Base-by-base conservation (phyloP, 2,888 invertebrate genomes). In the Priocnemis perturbator region DNA sequence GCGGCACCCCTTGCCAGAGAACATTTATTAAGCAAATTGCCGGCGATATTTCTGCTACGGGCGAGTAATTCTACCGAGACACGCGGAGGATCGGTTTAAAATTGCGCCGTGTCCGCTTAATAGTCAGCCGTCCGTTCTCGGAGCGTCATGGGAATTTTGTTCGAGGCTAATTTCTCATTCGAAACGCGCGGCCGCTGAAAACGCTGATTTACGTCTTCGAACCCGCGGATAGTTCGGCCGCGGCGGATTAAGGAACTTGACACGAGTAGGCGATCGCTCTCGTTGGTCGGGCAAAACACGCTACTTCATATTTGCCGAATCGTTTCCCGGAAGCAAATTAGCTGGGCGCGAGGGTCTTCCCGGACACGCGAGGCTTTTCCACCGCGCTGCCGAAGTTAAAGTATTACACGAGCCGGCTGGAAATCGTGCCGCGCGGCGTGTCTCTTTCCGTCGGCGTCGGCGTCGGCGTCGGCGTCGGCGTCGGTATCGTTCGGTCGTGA, bases 281-380 rank as follows among this genome's bases (percentile, higher is more conserved):
- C 50, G 50, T 50, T 50, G n/a, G 17, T 17, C 17, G 11, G 47
- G 50, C 50, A 19, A 50, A 50, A 19, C 50, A 50, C 50, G 50
- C 50, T 50, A 50, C n/a, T 50, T 50, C 50, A 50, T 50, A 50
- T 50, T 50, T 50, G n/a, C 50, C n/a, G 50, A 19, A 50, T 50
- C 19, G 50, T 14, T 19, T n/a, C 7, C 50, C 19, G 50, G 17
- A 50, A 50, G 9, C n/a, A 50, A 50, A 50, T 50, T 50, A 50
- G 17, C 17, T 50, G 4, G 50, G 50, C n/a, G 50, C 50, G 50
- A 50, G 50, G n/a, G 5, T n/a, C 50, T n/a, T 17, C 50, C 15
- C 7, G 14, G 37, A 17, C 50, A 50, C 50, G 50, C 50, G 50
- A 50, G 50, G n/a, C 50, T 50, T 50, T 50, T 50, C 50, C 50